Evolutionary conservation across 30 jellyfish, hydroid and myxozoan genomes (phyloP).

Genomic region (Mastigias papua): DNA sequence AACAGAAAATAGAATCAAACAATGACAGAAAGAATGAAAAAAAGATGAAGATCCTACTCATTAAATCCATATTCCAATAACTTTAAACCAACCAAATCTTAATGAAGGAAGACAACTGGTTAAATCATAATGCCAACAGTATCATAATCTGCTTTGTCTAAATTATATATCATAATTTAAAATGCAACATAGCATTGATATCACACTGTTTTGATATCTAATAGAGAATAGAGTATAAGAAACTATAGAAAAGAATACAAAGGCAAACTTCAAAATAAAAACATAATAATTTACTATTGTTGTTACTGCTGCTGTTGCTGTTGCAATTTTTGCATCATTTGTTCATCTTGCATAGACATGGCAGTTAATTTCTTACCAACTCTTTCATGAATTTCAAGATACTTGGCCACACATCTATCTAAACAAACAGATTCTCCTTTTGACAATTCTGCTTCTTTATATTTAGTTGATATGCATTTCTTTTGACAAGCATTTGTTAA

Average conservation of each 20-base stretch:
- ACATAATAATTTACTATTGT: conserved; percentile 1
- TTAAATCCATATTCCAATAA: too few species aligned
- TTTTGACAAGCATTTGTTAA: conserved; percentile 93
- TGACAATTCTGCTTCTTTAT: conserved; percentile 88
- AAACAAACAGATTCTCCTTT: conserved; percentile 97
- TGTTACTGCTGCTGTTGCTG: conserved; percentile 73
- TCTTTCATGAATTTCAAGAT: conserved; percentile 93
- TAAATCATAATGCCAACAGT: too few species aligned
- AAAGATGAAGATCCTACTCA: too few species aligned
- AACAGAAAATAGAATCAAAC: too few species aligned
- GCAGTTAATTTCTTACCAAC: conserved; percentile 94
- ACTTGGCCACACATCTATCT: conserved; percentile 97
- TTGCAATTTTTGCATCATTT: conserved; percentile 89
- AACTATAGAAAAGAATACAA: neutral
- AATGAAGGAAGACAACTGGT: too few species aligned
- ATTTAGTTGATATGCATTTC: conserved; percentile 91
- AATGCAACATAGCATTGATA: too few species aligned
- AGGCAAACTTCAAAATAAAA: neutral
- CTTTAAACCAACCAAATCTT: too few species aligned
- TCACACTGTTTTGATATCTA: too few species aligned
- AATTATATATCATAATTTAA: too few species aligned
- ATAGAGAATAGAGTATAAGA: neutral
- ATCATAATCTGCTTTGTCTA: too few species aligned
- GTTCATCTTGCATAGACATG: conserved; percentile 96
- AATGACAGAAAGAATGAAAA: too few species aligned